Conservation (phyloP, 2,113 vertebrate species). For the Balaeniceps rex region DNA sequence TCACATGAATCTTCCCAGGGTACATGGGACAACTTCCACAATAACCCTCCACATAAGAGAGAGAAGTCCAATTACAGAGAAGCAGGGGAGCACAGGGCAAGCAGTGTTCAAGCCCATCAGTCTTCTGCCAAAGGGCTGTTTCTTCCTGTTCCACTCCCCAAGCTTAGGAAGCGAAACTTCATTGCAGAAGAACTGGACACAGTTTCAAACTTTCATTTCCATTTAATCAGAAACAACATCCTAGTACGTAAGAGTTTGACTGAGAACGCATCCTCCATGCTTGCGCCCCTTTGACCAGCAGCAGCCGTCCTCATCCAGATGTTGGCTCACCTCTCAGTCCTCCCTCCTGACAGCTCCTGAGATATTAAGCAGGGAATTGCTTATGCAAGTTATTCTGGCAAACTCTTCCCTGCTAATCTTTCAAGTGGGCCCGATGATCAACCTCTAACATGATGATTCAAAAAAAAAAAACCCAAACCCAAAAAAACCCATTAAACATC, state of each 20-base stretch:
- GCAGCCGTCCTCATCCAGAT: neutral
- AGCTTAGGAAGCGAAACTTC: neutral
- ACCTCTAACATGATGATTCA: neutral
- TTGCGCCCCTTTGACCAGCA: neutral
- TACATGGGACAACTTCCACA: neutral
- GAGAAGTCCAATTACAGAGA: neutral
- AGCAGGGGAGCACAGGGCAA: neutral
- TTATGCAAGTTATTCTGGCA: neutral
- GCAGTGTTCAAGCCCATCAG: neutral
- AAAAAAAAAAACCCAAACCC: neutral
- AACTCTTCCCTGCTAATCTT: neutral
- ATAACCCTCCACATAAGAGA: neutral
- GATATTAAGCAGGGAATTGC: neutral
- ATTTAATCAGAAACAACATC: neutral
- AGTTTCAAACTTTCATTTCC: neutral
- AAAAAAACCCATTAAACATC: neutral
- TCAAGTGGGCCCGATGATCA: neutral
- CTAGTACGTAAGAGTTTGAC: neutral
- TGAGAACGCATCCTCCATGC: neutral
- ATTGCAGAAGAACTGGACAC: neutral
- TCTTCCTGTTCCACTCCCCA: neutral
- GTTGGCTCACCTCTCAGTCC: neutral
- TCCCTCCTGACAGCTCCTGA: neutral
- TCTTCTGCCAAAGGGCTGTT: neutral
- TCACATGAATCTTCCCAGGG: neutral